Evolutionary conservation across 2,113 vertebrate genomes (phyloP).

Genomic region (Clinocottus analis): DNA sequence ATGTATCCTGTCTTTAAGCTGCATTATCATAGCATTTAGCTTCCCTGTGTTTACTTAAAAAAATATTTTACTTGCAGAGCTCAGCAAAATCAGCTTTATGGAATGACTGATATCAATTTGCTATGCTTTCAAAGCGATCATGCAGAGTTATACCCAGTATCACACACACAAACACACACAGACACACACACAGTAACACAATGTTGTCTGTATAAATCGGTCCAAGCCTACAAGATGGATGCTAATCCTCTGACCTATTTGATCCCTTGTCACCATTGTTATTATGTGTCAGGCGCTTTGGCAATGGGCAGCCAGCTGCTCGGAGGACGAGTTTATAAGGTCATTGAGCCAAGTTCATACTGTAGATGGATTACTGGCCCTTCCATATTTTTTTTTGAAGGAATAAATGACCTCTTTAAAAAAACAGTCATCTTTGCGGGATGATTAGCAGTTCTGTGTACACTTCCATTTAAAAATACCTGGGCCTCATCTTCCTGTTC

Average conservation of each 20-base stretch:
- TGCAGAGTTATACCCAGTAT: conserved; percentile 18
- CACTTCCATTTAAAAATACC: conserved; percentile 73
- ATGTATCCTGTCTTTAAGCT: conserved; percentile 17
- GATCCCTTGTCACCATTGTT: conserved; percentile 60
- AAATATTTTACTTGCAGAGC: conserved; percentile 29
- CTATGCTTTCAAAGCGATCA: conserved; percentile 40
- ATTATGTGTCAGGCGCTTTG: conserved; percentile 31
- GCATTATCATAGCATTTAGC: conserved; percentile 7
- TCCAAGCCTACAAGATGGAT: conserved; percentile 48
- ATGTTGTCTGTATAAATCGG: conserved; percentile 37
- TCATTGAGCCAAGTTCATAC: conserved; percentile 34
- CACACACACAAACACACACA: conserved; percentile 29
- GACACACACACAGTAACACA: conserved; percentile 26
- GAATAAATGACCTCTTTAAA: conserved; percentile 3
- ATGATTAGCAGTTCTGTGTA: background rate
- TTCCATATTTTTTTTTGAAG: conserved; percentile 30
- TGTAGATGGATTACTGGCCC: conserved; percentile 42
- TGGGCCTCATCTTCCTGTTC: conserved; percentile 85
- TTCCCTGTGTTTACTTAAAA: background rate
- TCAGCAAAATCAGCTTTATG: conserved; percentile 44
- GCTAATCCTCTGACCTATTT: conserved; percentile 69
- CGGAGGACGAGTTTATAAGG: conserved; percentile 53
- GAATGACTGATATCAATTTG: conserved; percentile 24
- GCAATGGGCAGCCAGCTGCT: conserved; percentile 64
- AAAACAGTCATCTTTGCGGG: conserved; percentile 2